Conservation (phyloP, 1,140 invertebrate species). For the Pogonognathellus flavescens region DNA sequence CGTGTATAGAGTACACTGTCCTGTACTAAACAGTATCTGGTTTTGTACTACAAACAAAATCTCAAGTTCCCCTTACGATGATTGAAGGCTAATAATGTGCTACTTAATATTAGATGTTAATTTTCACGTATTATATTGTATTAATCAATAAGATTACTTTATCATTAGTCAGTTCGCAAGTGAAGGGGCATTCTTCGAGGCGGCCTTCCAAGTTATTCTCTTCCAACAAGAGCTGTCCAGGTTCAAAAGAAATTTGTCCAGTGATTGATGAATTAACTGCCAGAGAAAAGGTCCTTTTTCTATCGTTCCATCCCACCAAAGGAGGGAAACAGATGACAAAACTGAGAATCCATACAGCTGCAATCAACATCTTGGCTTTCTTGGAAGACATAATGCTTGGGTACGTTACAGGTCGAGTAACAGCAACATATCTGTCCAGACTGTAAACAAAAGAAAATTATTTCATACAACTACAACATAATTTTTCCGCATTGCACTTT, state of each 20-base stretch:
- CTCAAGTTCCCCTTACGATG: too few species aligned
- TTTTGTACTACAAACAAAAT: too few species aligned
- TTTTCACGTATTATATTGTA: not conserved
- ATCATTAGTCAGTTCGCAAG: constrained; percentile 91
- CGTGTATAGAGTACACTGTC: too few species aligned
- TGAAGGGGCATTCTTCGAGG: constrained; percentile 78
- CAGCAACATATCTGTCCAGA: constrained; percentile 93
- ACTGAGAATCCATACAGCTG: constrained; percentile 91
- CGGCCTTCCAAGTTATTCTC: constrained; percentile 10
- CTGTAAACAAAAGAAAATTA: constrained; percentile 71
- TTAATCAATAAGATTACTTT: constrained; percentile 72
- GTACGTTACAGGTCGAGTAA: constrained; percentile 93
- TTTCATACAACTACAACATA: too few species aligned
- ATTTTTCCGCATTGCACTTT: too few species aligned
- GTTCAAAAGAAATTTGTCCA: not conserved
- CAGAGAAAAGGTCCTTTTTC: constrained; percentile 68
- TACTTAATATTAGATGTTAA: too few species aligned
- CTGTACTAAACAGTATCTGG: too few species aligned
- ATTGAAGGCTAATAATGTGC: too few species aligned
- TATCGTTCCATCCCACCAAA: constrained; percentile 88
- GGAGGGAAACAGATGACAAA: constrained; percentile 98
- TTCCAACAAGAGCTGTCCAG: not conserved
- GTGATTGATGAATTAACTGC: constrained; percentile 41
- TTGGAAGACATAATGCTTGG: constrained; percentile 91
- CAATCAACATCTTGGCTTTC: constrained; percentile 89